Conservation (phyloP, 2,888 invertebrate genomes). For the Trissoscelio sp. region DNA sequence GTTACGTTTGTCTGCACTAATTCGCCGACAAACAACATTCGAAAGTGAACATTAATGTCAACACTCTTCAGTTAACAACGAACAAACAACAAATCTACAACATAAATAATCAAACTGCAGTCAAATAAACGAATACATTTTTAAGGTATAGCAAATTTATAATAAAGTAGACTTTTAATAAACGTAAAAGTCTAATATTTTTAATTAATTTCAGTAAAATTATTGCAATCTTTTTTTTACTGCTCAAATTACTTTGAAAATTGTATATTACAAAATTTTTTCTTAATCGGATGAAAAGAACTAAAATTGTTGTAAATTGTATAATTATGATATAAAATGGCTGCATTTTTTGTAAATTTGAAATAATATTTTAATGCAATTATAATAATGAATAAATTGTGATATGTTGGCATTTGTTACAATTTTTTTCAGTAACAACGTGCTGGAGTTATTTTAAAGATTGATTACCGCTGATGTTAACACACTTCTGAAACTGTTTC, state of each 20-base stretch:
- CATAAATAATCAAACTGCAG: no score
- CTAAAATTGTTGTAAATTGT: no score
- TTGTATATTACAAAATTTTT: no score
- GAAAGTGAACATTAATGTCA: constrained; percentile 14
- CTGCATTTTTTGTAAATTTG: background rate
- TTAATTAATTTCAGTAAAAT: no score
- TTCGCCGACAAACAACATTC: constrained; percentile 12
- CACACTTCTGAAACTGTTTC: constrained; percentile 59
- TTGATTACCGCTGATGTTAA: constrained; percentile 62
- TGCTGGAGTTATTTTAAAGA: constrained; percentile 45
- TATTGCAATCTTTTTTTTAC: no score
- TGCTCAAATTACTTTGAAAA: no score
- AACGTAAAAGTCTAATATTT: no score
- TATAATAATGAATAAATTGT: constrained; percentile 36
- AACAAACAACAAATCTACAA: no score
- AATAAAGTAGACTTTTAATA: no score
- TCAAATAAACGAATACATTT: no score
- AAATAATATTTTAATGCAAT: constrained; percentile 25
- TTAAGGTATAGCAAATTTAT: no score
- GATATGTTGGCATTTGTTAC: constrained; percentile 42
- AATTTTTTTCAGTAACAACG: constrained; percentile 31
- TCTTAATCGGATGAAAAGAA: no score
- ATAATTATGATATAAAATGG: background rate
- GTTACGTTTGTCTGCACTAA: constrained; percentile 30
- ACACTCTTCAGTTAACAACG: background rate